A percentile compares a stretch with the other conserved stretches of the same genome.
Conservation (phyloP, 2,113 vertebrate genomes). For the Pomatostomus ruficeps region DNA sequence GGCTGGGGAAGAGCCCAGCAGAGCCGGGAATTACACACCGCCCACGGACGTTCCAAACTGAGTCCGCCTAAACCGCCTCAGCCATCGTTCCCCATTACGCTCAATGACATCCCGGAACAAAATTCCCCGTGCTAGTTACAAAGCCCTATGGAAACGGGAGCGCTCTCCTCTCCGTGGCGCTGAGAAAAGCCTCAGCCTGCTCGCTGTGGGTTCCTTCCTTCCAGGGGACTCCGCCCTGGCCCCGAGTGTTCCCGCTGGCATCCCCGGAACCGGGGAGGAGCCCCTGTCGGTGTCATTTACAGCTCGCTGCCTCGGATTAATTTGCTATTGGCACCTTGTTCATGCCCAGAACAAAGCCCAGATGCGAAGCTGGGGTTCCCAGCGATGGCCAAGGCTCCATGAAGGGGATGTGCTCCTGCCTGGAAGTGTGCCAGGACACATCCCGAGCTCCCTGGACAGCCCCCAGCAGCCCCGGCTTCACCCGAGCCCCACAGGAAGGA, state of each 20-base stretch:
- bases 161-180: rapidly evolving
- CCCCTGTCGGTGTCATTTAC: background rate
- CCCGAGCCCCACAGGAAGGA: background rate
- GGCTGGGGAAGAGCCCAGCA: background rate
- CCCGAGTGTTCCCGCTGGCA: rapidly evolving
- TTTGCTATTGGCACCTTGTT: background rate
- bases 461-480: rapidly evolving
- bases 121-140: background rate
- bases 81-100: background rate
- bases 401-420: rapidly evolving
- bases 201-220: background rate
- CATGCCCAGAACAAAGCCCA: background rate
- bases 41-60: background rate
- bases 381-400: rapidly evolving
- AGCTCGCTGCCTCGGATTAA: rapidly evolving
- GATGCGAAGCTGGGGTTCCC: background rate
- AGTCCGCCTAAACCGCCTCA: background rate
- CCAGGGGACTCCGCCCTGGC: background rate
- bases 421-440: no score
- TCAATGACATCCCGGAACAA: background rate
- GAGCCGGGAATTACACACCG: background rate
- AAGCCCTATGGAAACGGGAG: background rate
- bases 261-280: background rate
- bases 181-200: background rate
- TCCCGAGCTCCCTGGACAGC: rapidly evolving